Base-by-base conservation (phyloP, 2,888 invertebrate species). In the Plebejus melissa region DNA sequence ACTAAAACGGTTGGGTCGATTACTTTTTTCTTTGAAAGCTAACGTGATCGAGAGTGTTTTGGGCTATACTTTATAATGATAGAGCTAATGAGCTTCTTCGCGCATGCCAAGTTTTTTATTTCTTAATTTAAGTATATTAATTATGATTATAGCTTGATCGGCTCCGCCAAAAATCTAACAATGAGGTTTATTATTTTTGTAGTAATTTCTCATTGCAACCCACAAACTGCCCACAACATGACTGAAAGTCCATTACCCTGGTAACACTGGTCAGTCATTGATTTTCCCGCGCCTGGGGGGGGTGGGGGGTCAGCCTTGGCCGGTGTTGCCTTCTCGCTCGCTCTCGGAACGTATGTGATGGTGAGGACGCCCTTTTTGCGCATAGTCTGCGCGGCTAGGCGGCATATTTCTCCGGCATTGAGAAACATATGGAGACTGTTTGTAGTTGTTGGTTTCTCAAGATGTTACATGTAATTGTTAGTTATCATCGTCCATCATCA, bases 341-440 rank as follows among this genome's bases (percentile, higher is more conserved):
- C 76, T 80, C 90, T 80, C 83, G 89, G 88, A 85, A 88, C 90
- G 91, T 90, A 91, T 90, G 90, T 88, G 91, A 88, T 88, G 87
- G 86, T 87, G 85, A 88, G 88, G 90, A 90, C 90, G 88, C 87
- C 90, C 91, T 93, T 93, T 93, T 93, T 93, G 93, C 90, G 88
- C 86, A 87, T 89, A 88, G 93, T 93, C 93, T 93, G 91, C 88
- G 83, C 87, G 88, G 88, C 90, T 91, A 91, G 91, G 88, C 91
- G 89, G 92, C 91, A 93, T 90, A 93, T 91, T 91, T 92, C 87
- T 85, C 83, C 77, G 76, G 86, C 79, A 86, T 82, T 88, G 0
- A 9, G 82, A 80, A 16, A 46, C 57, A 1, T 0, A 7, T 82
- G 76, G 90, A 91, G 89, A 57, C 5, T 80, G 6, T 46, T 79